These are phyloP conservation scores for Daktulosphaira vitifoliae DNA, from an alignment of 1,140 invertebrate genomes.

Conservation along the genomic window DNA sequence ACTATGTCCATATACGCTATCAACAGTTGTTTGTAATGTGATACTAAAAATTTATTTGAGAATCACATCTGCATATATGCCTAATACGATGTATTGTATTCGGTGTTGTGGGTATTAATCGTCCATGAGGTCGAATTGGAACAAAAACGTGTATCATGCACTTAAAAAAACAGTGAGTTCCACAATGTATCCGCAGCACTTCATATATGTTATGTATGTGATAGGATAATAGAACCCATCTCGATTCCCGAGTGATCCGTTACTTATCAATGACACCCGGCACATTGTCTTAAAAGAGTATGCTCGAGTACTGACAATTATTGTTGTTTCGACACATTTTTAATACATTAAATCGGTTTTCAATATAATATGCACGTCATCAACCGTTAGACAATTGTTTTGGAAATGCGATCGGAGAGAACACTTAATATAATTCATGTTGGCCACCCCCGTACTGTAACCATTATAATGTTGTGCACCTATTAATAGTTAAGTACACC, in stretches of 20 bases:
- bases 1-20: too few relatives aligned
- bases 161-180: conserved; percentile 5
- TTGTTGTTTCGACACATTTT: conserved; percentile 23
- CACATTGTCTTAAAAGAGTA: conserved; percentile 12
- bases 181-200: background rate
- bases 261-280: conserved; percentile 16
- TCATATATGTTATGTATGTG: background rate
- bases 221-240: background rate
- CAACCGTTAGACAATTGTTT: conserved; percentile 26
- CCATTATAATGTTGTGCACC: background rate
- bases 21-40: too few relatives aligned
- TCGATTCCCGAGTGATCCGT: conserved; percentile 6
- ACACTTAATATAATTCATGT: conserved; percentile 24
- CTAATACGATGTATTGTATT: too few relatives aligned
- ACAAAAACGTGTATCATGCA: conserved; percentile 25
- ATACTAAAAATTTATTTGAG: too few relatives aligned
- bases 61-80: too few relatives aligned
- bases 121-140: conserved; percentile 2
- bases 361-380: conserved; percentile 13
- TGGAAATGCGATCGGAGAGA: background rate
- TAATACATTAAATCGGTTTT: conserved; percentile 23
- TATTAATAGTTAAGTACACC: background rate
- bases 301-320: conserved; percentile 6
- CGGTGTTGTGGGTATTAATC: background rate
- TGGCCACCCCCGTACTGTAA: conserved; percentile 11